Percentiles rank a stretch among this genome's conserved stretches.
These are phyloP conservation scores for Perognathus longimembris DNA, from an alignment of 2,113 vertebrate genomes.

Conservation along the genomic window DNA sequence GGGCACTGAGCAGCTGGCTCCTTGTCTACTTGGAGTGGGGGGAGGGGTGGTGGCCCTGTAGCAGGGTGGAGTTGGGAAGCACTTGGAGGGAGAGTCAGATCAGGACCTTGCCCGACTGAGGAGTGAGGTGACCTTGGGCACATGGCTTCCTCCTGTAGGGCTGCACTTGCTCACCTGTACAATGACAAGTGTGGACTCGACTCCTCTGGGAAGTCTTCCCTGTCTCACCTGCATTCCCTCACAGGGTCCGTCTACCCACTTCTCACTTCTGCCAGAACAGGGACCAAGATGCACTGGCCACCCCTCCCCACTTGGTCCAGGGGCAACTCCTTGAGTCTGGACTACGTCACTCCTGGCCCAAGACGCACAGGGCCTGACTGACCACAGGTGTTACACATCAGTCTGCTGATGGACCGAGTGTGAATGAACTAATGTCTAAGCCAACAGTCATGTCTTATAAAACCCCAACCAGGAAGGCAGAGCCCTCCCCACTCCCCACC, in stretches of 20 bases:
- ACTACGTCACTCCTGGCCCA: not conserved
- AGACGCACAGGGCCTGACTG: not conserved
- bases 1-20: conserved; percentile 7
- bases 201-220: not conserved
- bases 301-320: too few relatives aligned
- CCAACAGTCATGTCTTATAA: not conserved
- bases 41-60: not conserved
- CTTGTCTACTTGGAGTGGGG: not conserved
- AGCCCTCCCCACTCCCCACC: too few relatives aligned
- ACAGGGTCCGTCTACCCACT: not conserved
- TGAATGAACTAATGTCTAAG: not conserved
- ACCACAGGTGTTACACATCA: not conserved
- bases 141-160: not conserved
- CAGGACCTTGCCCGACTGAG: not conserved
- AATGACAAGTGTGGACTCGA: not conserved
- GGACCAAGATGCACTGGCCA: not conserved
- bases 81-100: not conserved
- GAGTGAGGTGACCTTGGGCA: not conserved
- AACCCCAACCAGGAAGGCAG: not conserved
- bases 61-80: not conserved
- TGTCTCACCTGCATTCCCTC: not conserved
- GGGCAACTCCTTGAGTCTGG: not conserved
- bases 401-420: not conserved
- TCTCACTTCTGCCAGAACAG: not conserved
- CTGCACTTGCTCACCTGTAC: not conserved